Percentiles rank a stretch among this genome's conserved stretches.
These are phyloP conservation scores for Canis aureus DNA, from an alignment of 2,113 vertebrate genomes.

Conservation along the genomic window DNA sequence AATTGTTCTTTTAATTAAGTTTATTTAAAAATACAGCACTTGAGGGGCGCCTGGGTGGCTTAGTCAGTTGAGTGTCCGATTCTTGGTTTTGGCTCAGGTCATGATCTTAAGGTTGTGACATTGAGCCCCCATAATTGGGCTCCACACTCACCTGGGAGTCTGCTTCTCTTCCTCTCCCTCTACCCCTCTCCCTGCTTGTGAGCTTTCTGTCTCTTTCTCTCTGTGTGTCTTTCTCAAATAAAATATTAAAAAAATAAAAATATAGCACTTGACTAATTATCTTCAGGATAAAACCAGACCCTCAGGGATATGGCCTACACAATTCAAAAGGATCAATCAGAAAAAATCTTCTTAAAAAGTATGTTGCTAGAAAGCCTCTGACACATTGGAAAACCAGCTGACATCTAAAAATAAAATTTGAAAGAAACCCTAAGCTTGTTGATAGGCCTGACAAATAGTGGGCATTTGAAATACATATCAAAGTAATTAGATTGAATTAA, in stretches of 20 bases:
- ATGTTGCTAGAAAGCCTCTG: background rate
- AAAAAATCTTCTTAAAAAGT: background rate
- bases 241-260: background rate
- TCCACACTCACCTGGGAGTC: background rate
- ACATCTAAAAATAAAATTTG: conserved; percentile 15
- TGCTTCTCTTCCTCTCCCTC: background rate
- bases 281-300: conserved; percentile 31
- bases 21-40: conserved; percentile 48
- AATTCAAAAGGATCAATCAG: background rate
- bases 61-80: background rate
- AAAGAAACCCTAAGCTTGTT: background rate
- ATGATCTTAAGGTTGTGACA: background rate
- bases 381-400: conserved; percentile 5
- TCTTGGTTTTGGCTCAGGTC: background rate
- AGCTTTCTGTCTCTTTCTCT: background rate
- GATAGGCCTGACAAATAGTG: background rate
- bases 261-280: conserved; percentile 23
- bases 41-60: background rate
- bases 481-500: conserved; percentile 1
- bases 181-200: background rate
- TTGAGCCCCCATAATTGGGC: background rate
- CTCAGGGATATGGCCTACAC: background rate
- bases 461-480: conserved; percentile 21
- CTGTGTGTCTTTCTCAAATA: background rate
- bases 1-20: conserved; percentile 48